Conservation (phyloP, 2,113 vertebrate genomes). For the Spea bombifrons region DNA sequence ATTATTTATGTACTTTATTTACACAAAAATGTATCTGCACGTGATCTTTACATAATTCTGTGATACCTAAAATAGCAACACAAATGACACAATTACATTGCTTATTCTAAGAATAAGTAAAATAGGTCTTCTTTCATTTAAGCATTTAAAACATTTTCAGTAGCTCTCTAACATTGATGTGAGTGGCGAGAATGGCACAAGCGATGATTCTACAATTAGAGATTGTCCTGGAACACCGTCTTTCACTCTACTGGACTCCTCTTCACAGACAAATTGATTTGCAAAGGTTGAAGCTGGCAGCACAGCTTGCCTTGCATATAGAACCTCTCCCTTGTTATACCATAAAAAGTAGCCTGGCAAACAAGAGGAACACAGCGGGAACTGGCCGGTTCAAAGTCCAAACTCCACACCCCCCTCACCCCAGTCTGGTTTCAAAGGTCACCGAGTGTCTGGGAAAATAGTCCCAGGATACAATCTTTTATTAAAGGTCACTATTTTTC, state of each 20-base stretch:
- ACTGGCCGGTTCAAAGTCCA: conserved; percentile 85
- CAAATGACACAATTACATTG: too few species aligned
- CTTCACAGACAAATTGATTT: conserved; percentile 98
- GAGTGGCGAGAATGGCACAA: conserved; percentile 66
- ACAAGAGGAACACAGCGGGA: conserved; percentile 82
- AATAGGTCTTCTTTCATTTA: neutral
- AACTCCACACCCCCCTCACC: conserved; percentile 82
- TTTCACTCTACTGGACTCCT: conserved; percentile 75
- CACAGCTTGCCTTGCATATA: conserved; percentile 87
- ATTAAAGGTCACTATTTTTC: conserved; percentile 96
- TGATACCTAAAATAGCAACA: too few species aligned
- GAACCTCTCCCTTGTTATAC: conserved; percentile 76
- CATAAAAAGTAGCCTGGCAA: conserved; percentile 83
- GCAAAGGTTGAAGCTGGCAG: conserved; percentile 90
- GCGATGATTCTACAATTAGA: conserved; percentile 74
- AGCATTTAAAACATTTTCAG: conserved; percentile 49
- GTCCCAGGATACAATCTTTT: conserved; percentile 89
- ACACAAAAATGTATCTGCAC: too few species aligned
- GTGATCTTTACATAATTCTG: too few species aligned
- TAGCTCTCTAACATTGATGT: conserved; percentile 55
- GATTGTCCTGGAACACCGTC: conserved; percentile 68
- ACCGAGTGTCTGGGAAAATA: conserved; percentile 93
- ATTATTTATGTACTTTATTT: too few species aligned
- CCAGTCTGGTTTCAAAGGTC: conserved; percentile 96
- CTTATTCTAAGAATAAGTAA: conserved; percentile 1